Evolutionary conservation across 2,888 invertebrate genomes (phyloP).

Genomic region (Euzetes globulus): DNA sequence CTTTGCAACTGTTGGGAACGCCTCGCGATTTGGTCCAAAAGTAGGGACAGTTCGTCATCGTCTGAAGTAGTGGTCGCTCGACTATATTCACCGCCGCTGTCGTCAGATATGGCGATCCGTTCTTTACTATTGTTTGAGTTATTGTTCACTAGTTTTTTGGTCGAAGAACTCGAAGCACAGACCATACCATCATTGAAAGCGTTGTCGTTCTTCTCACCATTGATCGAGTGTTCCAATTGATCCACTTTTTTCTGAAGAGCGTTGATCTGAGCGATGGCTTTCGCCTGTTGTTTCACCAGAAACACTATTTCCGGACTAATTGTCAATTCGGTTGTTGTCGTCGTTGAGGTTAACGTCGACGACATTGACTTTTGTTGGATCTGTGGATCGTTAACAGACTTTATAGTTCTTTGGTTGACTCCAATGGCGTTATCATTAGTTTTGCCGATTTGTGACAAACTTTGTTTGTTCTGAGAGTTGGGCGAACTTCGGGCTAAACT

Average conservation of each 20-base stretch:
- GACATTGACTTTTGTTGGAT: background rate
- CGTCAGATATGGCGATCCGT: slow-evolving; percentile 28
- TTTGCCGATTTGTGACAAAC: background rate
- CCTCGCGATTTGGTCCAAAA: slow-evolving; percentile 36
- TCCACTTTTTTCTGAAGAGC: slow-evolving; percentile 20
- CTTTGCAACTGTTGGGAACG: slow-evolving; percentile 27
- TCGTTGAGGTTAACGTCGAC: background rate
- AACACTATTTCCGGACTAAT: slow-evolving; percentile 34
- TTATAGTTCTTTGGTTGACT: background rate
- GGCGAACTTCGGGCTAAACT: background rate
- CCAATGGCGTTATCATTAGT: background rate
- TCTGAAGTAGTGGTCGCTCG: slow-evolving; percentile 25
- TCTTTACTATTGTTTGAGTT: background rate
- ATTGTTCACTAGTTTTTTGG: slow-evolving; percentile 1
- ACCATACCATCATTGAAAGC: background rate
- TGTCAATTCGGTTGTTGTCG: background rate
- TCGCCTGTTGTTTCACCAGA: slow-evolving; percentile 34
- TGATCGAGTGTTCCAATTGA: slow-evolving; percentile 10
- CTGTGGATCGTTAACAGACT: background rate
- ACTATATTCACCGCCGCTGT: slow-evolving; percentile 37
- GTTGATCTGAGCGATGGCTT: slow-evolving; percentile 30
- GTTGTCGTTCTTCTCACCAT: background rate
- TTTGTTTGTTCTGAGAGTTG: background rate
- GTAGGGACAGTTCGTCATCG: slow-evolving; percentile 33
- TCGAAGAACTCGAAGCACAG: background rate